A percentile compares a stretch with the other conserved stretches of the same genome.
Conservation (phyloP, 2,888 invertebrate species). For the Agrotis puta region DNA sequence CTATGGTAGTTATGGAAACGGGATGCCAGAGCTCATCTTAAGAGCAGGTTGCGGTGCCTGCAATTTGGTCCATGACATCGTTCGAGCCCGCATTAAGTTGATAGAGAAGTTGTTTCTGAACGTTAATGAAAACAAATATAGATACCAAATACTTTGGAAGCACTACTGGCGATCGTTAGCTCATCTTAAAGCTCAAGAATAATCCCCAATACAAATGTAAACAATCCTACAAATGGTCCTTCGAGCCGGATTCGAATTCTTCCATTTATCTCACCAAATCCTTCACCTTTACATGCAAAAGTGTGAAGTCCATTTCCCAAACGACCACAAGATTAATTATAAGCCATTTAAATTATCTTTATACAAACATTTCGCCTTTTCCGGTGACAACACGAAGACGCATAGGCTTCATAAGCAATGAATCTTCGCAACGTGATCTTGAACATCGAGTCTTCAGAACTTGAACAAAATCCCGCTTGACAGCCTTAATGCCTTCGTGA, state of each 20-base stretch:
- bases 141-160: not conserved
- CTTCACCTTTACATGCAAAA: not conserved
- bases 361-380: slow-evolving; percentile 9
- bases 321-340: slow-evolving; percentile 12
- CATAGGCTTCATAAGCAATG: slow-evolving; percentile 30
- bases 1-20: slow-evolving; percentile 42
- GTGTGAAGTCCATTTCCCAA: not conserved
- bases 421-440: slow-evolving; percentile 50
- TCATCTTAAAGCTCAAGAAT: not conserved
- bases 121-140: not conserved
- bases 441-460: slow-evolving; percentile 21
- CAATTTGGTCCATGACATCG: slow-evolving; percentile 18
- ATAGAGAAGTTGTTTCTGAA: not conserved
- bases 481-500: slow-evolving; percentile 55
- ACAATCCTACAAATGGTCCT: not conserved
- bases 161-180: no score
- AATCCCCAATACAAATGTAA: not conserved
- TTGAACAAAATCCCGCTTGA: slow-evolving; percentile 41
- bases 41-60: slow-evolving; percentile 17
- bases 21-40: slow-evolving; percentile 38
- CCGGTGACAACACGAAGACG: slow-evolving; percentile 32
- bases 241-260: not conserved
- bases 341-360: slow-evolving; percentile 17
- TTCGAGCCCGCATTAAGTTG: slow-evolving; percentile 5
- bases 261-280: not conserved